Base-by-base conservation (phyloP, 1,140 invertebrate species). In the Melanaphis sacchari region DNA sequence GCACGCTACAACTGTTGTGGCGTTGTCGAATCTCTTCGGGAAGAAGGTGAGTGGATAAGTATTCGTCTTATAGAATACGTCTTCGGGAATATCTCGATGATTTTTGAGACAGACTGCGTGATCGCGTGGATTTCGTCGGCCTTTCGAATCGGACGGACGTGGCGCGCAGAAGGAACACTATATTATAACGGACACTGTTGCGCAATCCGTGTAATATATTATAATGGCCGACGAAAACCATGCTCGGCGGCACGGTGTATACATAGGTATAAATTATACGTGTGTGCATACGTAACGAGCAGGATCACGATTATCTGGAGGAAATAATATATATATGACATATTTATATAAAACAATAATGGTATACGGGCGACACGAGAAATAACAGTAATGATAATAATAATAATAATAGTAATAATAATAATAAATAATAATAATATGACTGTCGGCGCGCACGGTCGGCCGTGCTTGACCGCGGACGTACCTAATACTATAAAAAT, bases 61-160 rank as follows among this genome's bases (percentile, higher is more conserved):
- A 18, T 4, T 21, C 15, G 1, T 76, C 15, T 1, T 76, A 4
- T 26, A 4, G 15, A 6, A 6, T 0, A n/a, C 0, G 0, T n/a
- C 31, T n/a, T 66, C 31, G 31, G 15, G 31, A n/a, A 11, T 66
- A n/a, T 66, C n/a, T n/a, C 54, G 31, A 4, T 66, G 26, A n/a
- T 15, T 66, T n/a, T n/a, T n/a, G 31, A 9, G 31, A 66, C 15
- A 31, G 31, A 18, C 4, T 66, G 31, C 15, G 11, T 66, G 9
- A n/a, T n/a, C 11, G 59, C 0, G 3, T 66, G 59, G 31, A 66
- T 66, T n/a, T 76, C 59, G 59, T 76, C 59, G 59, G 15, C 3
- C 15, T n/a, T 76, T 76, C 59, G 1, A 15, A n/a, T 76, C n/a
- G 4, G n/a, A 66, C 54, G 4, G 54, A 59, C 15, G 15, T 59